Evolutionary conservation across 2,113 vertebrate species (phyloP).

Genomic region (Prunella fulvescens): DNA sequence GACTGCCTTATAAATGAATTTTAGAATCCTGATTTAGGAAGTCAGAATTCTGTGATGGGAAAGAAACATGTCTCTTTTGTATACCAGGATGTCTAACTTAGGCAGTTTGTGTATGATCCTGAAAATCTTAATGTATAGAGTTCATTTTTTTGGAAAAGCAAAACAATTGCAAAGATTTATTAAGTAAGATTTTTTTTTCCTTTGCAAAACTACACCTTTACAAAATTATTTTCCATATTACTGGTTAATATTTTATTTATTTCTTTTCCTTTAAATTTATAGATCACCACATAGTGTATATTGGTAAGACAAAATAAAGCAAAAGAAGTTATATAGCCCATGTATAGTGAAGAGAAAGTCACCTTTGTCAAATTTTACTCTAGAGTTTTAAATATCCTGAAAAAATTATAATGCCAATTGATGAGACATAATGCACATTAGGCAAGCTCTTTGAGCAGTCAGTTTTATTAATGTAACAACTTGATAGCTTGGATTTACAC

Average conservation of each 20-base stretch:
- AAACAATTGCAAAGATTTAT: not conserved
- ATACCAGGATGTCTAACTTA: not conserved
- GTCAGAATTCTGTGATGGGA: fast-evolving
- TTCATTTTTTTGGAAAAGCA: not conserved
- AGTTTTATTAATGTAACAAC: not conserved
- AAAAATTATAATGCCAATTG: not conserved
- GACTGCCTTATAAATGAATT: not conserved
- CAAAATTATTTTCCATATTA: not conserved
- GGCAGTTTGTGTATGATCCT: not conserved
- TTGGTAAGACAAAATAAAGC: not conserved
- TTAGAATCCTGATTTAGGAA: not conserved
- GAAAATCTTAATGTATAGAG: not conserved
- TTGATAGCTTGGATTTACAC: not conserved
- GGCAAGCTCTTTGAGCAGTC: not conserved
- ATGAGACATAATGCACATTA: not conserved
- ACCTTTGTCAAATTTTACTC: not conserved
- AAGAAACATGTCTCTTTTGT: not conserved
- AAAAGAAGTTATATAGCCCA: not conserved
- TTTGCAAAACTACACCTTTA: not conserved
- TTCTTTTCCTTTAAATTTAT: not conserved
- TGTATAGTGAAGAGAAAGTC: not conserved
- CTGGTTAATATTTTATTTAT: not conserved
- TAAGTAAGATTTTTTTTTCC: not conserved
- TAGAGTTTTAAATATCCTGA: not conserved
- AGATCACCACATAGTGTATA: not conserved